These are phyloP conservation scores for Acipenser ruthenus DNA, from an alignment of 2,797 vertebrate species.

Conservation along the genomic window DNA sequence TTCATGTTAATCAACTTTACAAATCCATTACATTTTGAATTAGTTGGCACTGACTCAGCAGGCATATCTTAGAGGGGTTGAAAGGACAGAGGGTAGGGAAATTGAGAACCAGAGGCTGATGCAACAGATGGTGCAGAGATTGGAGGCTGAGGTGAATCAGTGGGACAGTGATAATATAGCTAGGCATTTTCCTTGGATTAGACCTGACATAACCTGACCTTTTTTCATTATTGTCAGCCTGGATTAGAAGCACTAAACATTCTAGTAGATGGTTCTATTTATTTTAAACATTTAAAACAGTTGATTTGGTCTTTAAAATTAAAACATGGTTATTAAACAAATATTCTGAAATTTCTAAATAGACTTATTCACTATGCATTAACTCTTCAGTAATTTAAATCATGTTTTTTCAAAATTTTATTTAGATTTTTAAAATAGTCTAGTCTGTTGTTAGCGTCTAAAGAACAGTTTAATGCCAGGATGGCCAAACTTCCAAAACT, in stretches of 20 bases:
- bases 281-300: too few relatives aligned
- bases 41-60: neutral
- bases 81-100: neutral
- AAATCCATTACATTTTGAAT: neutral
- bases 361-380: too few relatives aligned
- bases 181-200: neutral
- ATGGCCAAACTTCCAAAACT: too few relatives aligned
- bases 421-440: too few relatives aligned
- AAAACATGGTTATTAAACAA: too few relatives aligned
- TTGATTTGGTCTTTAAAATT: too few relatives aligned
- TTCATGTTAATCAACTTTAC: neutral
- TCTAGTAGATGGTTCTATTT: neutral
- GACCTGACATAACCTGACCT: neutral
- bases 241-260: neutral
- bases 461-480: too few relatives aligned
- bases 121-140: conserved; percentile 4
- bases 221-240: neutral
- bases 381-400: too few relatives aligned
- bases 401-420: too few relatives aligned
- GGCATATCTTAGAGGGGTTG: too few relatives aligned
- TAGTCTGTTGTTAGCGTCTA: too few relatives aligned
- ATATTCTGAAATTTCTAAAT: too few relatives aligned
- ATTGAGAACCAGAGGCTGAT: neutral
- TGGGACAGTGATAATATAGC: neutral
- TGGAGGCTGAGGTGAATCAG: neutral